Conservation (phyloP, 2,888 invertebrate species). For the Chesias legatella region DNA sequence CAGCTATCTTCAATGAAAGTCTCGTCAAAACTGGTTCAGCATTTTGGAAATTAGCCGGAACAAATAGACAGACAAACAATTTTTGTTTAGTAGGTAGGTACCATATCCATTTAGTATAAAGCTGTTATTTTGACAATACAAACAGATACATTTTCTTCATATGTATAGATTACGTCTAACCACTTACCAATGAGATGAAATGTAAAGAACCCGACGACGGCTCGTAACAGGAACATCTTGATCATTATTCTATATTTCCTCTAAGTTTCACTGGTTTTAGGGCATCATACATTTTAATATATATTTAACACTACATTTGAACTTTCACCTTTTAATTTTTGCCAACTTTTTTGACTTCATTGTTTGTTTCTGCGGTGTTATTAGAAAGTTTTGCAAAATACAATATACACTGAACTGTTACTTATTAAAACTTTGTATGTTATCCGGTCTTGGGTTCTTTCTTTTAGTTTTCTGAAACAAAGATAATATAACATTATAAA, state of each 20-base stretch:
- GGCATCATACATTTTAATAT: constrained; percentile 22
- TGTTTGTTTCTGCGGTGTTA: background rate
- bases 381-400: background rate
- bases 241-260: constrained; percentile 35
- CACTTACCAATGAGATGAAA: constrained; percentile 64
- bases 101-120: too few species aligned
- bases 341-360: constrained; percentile 9
- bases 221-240: constrained; percentile 58
- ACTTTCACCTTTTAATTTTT: constrained; percentile 11
- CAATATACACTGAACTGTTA: background rate
- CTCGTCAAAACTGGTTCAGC: too few species aligned
- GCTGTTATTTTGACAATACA: too few species aligned
- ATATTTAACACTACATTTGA: constrained; percentile 14
- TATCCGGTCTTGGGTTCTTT: background rate
- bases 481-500: background rate
- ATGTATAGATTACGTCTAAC: background rate
- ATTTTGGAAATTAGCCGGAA: too few species aligned
- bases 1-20: too few species aligned
- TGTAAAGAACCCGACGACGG: constrained; percentile 47
- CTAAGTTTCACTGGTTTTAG: constrained; percentile 18
- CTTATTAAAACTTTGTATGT: background rate
- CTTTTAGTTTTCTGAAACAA: constrained; percentile 10
- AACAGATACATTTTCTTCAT: too few species aligned
- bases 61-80: too few species aligned
- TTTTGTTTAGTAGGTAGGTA: too few species aligned